phyloP scores from a whole-genome alignment of 2,888 invertebrate genomes.

The Harmothoe impar region DNA sequence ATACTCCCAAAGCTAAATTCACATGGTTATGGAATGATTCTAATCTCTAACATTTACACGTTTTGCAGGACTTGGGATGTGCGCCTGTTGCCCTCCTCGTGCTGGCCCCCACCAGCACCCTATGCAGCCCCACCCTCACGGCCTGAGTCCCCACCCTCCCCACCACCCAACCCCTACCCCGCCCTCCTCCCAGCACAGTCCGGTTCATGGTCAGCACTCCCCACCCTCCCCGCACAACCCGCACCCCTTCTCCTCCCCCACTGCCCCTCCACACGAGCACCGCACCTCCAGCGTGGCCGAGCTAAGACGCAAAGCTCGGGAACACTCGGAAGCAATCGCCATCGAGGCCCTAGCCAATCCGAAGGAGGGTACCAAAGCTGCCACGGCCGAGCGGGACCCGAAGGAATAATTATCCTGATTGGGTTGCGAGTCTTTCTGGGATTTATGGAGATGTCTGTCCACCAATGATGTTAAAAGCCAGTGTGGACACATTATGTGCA shows the following conservation, averaged over 20 bases:
- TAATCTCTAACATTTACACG: not conserved
- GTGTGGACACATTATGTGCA: no score
- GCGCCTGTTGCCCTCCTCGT: slow-evolving; percentile 76
- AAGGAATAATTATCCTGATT: slow-evolving; percentile 24
- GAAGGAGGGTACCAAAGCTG: not conserved
- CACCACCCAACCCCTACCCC: slow-evolving; percentile 61
- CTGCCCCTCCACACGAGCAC: slow-evolving; percentile 83
- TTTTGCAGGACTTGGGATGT: slow-evolving; percentile 70
- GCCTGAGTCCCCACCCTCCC: slow-evolving; percentile 16
- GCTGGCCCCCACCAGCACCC: slow-evolving; percentile 48
- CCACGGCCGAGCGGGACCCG: slow-evolving; percentile 6
- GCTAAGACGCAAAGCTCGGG: slow-evolving; percentile 94
- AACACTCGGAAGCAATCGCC: slow-evolving; percentile 92
- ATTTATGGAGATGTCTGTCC: not conserved
- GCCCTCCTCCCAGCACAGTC: slow-evolving; percentile 50
- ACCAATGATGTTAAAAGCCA: no score
- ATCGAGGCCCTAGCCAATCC: slow-evolving; percentile 55
- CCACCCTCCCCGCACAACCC: slow-evolving; percentile 45
- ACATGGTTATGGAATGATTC: not conserved
- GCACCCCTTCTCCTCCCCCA: slow-evolving; percentile 65
- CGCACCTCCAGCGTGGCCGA: slow-evolving; percentile 95
- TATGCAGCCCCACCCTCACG: slow-evolving; percentile 68
- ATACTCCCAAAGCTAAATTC: not conserved
- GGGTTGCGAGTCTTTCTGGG: not conserved
- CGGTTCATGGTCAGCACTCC: slow-evolving; percentile 38